Evolutionary conservation across 2,888 invertebrate genomes (phyloP), one percentile per base, ranked within the genome.

Genomic region (Oscheius sp.): DNA sequence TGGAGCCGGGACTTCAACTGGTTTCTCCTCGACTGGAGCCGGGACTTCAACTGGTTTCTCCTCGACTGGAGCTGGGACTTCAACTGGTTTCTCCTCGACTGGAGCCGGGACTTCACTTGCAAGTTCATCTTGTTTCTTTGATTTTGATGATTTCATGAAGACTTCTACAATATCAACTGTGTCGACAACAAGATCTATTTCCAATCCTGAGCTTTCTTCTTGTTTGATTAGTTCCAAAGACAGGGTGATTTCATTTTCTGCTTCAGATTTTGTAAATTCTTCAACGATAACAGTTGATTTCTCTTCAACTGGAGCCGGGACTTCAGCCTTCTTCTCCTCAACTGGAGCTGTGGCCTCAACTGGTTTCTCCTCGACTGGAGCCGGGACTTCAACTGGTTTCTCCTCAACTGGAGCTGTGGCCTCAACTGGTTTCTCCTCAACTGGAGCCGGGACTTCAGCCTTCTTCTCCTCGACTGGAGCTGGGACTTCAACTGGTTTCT

Each of bases 221-320:
- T 46, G 46, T 17, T 20, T 12, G 17, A 17, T 20, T 17, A 46
- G n/a, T 46, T 46, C 46, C 46, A 46, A 17, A 46, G 46, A 12
- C 6, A 46, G 46, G n/a, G 46, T 46, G 10, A 65, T 29, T 25
- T 27, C 61, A 8, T 42, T 53, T 66, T 69, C 52, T 17, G 52
- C 65, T 1, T 53, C 68, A 55, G 61, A 52, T 37, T 37, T 25
- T 12, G 6, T 20, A 6, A 20, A 8, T 17, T 39, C 45, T 58
- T 75, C 69, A 17, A 53, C 61, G 17, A 31, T 33, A 23, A 46
- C 15, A 29, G 3, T 17, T 23, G 15, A 12, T 8, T 12, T 8
- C 46, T 46, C 46, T 46, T 46, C 46, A 6, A 46, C 46, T 17
- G 6, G 46, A 12, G 20, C 46, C 6, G 46, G 15, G 10, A 17